Base-by-base conservation (phyloP, 2,888 invertebrate genomes). In the Ceratothoa steindachneri region DNA sequence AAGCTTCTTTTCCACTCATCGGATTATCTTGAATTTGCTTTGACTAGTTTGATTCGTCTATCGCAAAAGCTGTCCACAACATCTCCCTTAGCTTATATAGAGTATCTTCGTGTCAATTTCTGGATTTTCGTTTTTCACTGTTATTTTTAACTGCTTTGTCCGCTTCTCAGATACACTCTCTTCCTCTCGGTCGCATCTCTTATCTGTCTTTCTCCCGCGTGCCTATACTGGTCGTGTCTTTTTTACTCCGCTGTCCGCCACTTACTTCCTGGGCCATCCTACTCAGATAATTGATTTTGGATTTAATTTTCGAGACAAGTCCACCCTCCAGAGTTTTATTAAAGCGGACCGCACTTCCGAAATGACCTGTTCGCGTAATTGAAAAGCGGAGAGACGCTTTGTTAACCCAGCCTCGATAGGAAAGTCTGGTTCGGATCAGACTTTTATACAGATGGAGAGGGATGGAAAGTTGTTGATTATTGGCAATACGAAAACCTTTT, bases 221-320 rank as follows among this genome's bases (percentile, higher is more conserved):
- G 41, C 41, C 41, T 41, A 41, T 15, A 41, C 41, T 41, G 41
- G 7, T 15, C 15, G 5, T 15, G 5, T 41, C 41, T 41, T 60
- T 60, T 60, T 60, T 60, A 60, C 24, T 60, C 24, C 27, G n/a
- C 27, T 60, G 22, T 15, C 2, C 12, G 27, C 60, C 60, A 60
- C 60, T 60, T 60, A 60, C 60, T 60, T 60, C 22, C 27, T n/a
- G 24, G 60, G 60, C 19, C 22, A n/a, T 60, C 60, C 60, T 24
- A 60, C 22, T 60, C 60, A 60, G 27, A 60, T 60, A 60, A 60
- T 60, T 60, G 60, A 60, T 60, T 60, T 60, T 60, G 60, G 60
- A 60, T 60, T 60, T 60, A 60, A 60, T 60, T 60, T 60, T 60
- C 60, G 60, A 60, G 60, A 60, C 60, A 60, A 60, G 22, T 60